phyloP scores from a whole-genome alignment of 2,888 invertebrate species.

The Lordiphosa andalusiaca region DNA sequence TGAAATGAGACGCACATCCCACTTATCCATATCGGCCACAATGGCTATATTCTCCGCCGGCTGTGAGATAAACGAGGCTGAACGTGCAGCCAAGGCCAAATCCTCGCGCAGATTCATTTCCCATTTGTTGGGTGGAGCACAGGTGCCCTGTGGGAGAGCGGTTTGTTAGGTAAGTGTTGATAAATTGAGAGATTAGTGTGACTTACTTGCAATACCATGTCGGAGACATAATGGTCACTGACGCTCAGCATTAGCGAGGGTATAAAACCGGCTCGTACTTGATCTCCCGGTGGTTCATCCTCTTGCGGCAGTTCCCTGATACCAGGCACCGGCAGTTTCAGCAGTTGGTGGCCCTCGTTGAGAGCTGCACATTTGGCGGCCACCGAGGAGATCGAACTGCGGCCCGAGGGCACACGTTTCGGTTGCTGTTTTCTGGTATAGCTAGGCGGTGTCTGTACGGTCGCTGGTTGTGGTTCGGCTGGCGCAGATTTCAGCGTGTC shows the following conservation, averaged over 20 bases:
- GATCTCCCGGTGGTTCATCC: constrained; percentile 70
- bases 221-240: constrained; percentile 86
- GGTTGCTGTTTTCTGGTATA: constrained; percentile 49
- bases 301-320: constrained; percentile 75
- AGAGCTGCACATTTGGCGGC: constrained; percentile 73
- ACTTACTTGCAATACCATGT: constrained; percentile 87
- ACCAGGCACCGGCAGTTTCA: constrained; percentile 81
- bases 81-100: constrained; percentile 81
- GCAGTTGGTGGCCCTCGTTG: constrained; percentile 68
- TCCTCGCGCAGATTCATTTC: constrained; percentile 82
- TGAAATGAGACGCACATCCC: constrained; percentile 84
- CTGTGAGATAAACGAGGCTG: constrained; percentile 84
- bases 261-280: constrained; percentile 82
- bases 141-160: constrained; percentile 81
- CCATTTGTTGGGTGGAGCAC: constrained; percentile 83
- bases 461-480: constrained; percentile 22
- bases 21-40: constrained; percentile 89
- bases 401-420: constrained; percentile 68
- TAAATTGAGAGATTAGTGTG: not conserved
- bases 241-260: constrained; percentile 84
- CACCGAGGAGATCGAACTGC: constrained; percentile 70
- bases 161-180: not conserved
- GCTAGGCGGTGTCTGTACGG: constrained; percentile 23
- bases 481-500: constrained; percentile 73
- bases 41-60: constrained; percentile 90